Percentiles rank a stretch among this genome's conserved stretches.
Conservation (phyloP, 2,113 vertebrate species). For the Eleginops maclovinus region DNA sequence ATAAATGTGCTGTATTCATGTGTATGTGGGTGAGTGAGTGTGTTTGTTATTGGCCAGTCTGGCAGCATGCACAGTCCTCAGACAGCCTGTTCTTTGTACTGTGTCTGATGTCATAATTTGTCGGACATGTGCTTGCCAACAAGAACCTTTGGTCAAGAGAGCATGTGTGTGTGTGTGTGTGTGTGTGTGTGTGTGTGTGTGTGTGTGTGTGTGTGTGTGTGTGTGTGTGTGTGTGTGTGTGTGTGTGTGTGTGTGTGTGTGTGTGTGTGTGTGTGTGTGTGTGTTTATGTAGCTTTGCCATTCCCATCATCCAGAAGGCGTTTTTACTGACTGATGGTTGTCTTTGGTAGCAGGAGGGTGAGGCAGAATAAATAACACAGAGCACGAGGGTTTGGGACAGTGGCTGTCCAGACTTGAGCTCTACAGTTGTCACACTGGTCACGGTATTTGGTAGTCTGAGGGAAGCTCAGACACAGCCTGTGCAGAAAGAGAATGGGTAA, state of each 20-base stretch:
- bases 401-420: constrained; percentile 44
- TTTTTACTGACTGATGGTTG: constrained; percentile 69
- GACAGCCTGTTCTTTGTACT: constrained; percentile 75
- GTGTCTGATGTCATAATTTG: constrained; percentile 76
- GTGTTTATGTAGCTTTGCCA: constrained; percentile 48
- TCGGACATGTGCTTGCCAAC: constrained; percentile 58
- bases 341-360: constrained; percentile 51
- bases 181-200: constrained; percentile 15
- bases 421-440: constrained; percentile 66
- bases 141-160: constrained; percentile 57
- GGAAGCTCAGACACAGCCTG: constrained; percentile 22
- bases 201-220: constrained; percentile 21
- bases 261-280: constrained; percentile 16
- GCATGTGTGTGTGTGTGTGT: constrained; percentile 12
- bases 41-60: constrained; percentile 42
- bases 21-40: constrained; percentile 30
- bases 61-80: constrained; percentile 60
- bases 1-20: constrained; percentile 29
- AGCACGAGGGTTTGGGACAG: constrained; percentile 32
- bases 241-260: constrained; percentile 8
- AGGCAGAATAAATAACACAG: constrained; percentile 66
- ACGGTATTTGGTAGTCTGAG: constrained; percentile 40
- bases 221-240: constrained; percentile 11
- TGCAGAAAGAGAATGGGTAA: constrained; percentile 32
- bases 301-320: constrained; percentile 31